Conservation (phyloP, 2,113 vertebrate species). For the Microcebus murinus region DNA sequence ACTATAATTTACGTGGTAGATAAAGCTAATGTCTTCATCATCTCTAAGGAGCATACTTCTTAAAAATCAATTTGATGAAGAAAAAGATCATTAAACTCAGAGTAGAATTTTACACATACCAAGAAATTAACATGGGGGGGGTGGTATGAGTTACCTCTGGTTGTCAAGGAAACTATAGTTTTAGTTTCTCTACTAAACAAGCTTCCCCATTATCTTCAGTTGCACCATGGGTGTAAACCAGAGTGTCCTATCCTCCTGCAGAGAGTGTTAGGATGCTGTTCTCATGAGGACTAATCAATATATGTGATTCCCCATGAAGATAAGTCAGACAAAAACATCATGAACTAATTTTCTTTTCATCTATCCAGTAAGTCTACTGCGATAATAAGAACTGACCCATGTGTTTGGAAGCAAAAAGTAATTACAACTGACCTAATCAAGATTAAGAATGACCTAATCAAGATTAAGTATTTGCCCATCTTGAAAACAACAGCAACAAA, state of each 20-base stretch:
- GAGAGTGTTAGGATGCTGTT: not conserved
- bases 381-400: constrained; percentile 3
- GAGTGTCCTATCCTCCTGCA: not conserved
- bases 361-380: not conserved
- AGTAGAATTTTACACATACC: not conserved
- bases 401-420: not conserved
- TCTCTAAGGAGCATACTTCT: not conserved
- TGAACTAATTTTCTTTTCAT: constrained; percentile 47
- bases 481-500: not conserved
- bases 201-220: not conserved
- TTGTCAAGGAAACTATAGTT: constrained; percentile 13
- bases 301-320: not conserved
- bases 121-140: not conserved
- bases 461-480: not conserved
- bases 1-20: not conserved
- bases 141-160: not conserved
- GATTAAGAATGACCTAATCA: constrained; percentile 6
- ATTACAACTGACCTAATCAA: not conserved
- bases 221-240: not conserved
- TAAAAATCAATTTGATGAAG: not conserved
- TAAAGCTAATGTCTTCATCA: not conserved
- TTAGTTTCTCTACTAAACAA: not conserved
- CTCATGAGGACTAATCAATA: not conserved
- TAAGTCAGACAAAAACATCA: not conserved
- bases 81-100: constrained; percentile 12